Evolutionary conservation across 2,888 invertebrate species (phyloP).

Genomic region (Rugalucina vietnamica): DNA sequence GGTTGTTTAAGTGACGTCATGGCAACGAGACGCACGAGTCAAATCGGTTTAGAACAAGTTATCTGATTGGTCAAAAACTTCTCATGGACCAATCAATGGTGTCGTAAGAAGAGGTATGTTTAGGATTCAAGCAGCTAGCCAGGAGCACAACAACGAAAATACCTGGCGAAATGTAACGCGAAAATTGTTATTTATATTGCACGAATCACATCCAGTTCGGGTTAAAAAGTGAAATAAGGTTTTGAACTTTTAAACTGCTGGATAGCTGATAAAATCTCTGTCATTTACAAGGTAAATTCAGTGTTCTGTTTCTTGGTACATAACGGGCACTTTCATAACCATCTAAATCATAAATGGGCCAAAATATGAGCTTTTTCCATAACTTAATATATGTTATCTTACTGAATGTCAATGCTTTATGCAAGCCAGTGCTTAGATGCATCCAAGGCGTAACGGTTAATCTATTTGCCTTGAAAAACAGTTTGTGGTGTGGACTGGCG

Average conservation of each 20-base stretch:
- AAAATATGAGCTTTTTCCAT: too few relatives aligned
- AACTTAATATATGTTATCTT: too few relatives aligned
- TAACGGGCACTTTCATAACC: slow-evolving; percentile 2
- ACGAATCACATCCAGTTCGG: not conserved
- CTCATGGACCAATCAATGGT: slow-evolving; percentile 56
- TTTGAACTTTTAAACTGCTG: not conserved
- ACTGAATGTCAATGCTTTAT: too few relatives aligned
- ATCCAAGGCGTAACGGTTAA: too few relatives aligned
- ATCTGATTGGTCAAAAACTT: slow-evolving; percentile 55
- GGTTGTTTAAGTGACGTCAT: slow-evolving; percentile 77
- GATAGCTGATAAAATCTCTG: not conserved
- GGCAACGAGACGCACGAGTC: slow-evolving; percentile 68
- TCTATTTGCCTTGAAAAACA: too few relatives aligned
- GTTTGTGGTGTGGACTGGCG: too few relatives aligned
- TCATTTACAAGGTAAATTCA: not conserved
- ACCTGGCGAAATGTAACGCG: slow-evolving; percentile 7
- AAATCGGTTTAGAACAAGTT: not conserved
- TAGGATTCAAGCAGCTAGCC: slow-evolving; percentile 46
- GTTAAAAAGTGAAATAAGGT: not conserved
- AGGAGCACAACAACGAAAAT: slow-evolving; percentile 54
- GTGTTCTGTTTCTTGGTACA: not conserved
- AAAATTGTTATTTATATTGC: not conserved
- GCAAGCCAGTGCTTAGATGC: too few relatives aligned
- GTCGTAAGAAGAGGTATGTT: slow-evolving; percentile 22
- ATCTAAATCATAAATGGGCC: too few relatives aligned